Evolutionary conservation across 2,888 invertebrate species (phyloP).

Genomic region (Dione vanillae): DNA sequence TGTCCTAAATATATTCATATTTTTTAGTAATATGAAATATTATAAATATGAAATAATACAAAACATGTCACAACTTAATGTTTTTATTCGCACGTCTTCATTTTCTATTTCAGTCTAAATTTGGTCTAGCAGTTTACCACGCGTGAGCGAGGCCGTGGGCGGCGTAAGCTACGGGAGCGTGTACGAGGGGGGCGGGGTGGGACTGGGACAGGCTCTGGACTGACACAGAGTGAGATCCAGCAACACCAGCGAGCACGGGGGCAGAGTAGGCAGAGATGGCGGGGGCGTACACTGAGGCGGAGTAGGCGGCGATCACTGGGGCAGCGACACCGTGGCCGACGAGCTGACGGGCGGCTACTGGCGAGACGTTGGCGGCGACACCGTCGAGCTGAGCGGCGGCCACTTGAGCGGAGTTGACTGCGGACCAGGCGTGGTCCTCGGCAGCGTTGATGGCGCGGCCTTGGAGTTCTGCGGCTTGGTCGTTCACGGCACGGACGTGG

Average conservation of each 20-base stretch:
- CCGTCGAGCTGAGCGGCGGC: conserved; percentile 75
- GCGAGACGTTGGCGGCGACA: conserved; percentile 76
- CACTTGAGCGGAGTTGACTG: conserved; percentile 76
- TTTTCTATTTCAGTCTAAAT: conserved; percentile 60
- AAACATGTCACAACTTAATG: conserved; percentile 47
- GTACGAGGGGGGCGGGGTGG: conserved; percentile 68
- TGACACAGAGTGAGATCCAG: conserved; percentile 64
- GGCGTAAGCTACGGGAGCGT: conserved; percentile 57
- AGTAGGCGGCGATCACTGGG: conserved; percentile 49
- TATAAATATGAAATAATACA: conserved; percentile 1
- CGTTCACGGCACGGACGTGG: conserved; percentile 77
- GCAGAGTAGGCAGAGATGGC: conserved; percentile 30
- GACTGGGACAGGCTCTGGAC: conserved; percentile 72
- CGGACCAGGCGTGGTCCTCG: conserved; percentile 78
- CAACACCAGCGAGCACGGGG: conserved; percentile 18
- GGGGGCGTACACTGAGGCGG: conserved; percentile 50
- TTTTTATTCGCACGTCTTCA: conserved; percentile 82
- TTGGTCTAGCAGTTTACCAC: conserved; percentile 60
- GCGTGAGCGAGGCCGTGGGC: conserved; percentile 57
- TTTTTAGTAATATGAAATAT: too few species aligned
- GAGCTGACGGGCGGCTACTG: conserved; percentile 74
- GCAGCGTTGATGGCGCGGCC: conserved; percentile 79
- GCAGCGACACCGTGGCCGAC: conserved; percentile 61
- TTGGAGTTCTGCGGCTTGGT: conserved; percentile 76
- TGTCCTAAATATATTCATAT: too few species aligned